Evolutionary conservation across 92 coral and sea anemone genomes (phyloP).

Genomic region (Actinernus sp.): DNA sequence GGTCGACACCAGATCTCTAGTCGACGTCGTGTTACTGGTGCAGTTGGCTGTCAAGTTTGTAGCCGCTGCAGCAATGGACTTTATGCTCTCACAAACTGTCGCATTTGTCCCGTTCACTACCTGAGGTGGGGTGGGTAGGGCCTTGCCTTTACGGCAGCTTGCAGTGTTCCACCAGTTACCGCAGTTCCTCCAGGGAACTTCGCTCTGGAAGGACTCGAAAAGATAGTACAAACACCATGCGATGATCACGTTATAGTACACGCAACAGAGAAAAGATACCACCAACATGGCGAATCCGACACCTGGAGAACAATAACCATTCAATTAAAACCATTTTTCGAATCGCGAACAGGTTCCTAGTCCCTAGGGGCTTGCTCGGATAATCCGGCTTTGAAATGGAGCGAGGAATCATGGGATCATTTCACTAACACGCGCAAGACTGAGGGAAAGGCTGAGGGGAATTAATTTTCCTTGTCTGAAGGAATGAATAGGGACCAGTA

Average conservation of each 20-base stretch:
- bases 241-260: conserved; percentile 97
- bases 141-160: conserved; percentile 50
- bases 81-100: conserved; percentile 24
- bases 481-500: no score
- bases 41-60: conserved; percentile 59
- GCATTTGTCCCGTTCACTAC: conserved; percentile 33
- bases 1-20: conserved; percentile 28
- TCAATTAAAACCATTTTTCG: no score
- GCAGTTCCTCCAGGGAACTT: conserved; percentile 95
- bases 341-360: no score
- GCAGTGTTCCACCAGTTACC: conserved; percentile 93
- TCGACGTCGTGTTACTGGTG: conserved; percentile 15
- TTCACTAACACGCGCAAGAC: no score
- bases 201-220: conserved; percentile 87
- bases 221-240: conserved; percentile 98
- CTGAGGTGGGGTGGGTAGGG: conserved; percentile 1
- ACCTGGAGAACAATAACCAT: conserved; percentile 57
- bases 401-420: no score
- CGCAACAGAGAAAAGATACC: conserved; percentile 89
- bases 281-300: conserved; percentile 99
- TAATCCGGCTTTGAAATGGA: no score
- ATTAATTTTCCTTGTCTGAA: no score
- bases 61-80: conserved; percentile 26
- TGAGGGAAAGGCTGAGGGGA: no score
- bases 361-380: no score